Evolutionary conservation across 1,140 invertebrate genomes (phyloP).

Genomic region (Phortica variegata): DNA sequence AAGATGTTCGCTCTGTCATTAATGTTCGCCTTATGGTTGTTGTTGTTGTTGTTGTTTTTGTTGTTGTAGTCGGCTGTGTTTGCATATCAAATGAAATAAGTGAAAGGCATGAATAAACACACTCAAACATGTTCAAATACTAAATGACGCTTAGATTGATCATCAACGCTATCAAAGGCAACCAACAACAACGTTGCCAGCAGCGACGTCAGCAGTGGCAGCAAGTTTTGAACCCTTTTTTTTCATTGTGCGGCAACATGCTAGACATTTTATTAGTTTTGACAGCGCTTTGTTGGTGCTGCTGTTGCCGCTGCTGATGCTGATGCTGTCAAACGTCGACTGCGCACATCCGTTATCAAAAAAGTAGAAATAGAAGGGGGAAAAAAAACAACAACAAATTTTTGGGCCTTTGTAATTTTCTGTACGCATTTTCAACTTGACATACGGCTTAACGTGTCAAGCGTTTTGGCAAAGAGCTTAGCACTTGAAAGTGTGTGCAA

Average conservation of each 20-base stretch:
- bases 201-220: too few relatives aligned
- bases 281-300: slow-evolving; percentile 47
- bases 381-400: too few relatives aligned
- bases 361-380: neutral
- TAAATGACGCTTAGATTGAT: slow-evolving; percentile 32
- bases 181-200: slow-evolving; percentile 4
- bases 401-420: too few relatives aligned
- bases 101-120: slow-evolving; percentile 20
- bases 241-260: slow-evolving; percentile 5
- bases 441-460: too few relatives aligned
- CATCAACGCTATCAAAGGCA: too few relatives aligned
- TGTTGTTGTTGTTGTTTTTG: slow-evolving; percentile 4
- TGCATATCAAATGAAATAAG: slow-evolving; percentile 51
- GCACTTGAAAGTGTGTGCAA: too few relatives aligned
- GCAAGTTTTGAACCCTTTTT: slow-evolving; percentile 30
- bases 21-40: slow-evolving; percentile 9
- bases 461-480: too few relatives aligned
- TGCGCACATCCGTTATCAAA: slow-evolving; percentile 12
- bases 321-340: slow-evolving; percentile 13
- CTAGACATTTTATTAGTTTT: slow-evolving; percentile 54
- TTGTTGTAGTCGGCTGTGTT: slow-evolving; percentile 26
- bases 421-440: too few relatives aligned
- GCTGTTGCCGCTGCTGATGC: slow-evolving; percentile 1
- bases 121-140: slow-evolving; percentile 30
- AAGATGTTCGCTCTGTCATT: too few relatives aligned